Evolutionary conservation across 2,797 vertebrate species (phyloP), one percentile per base, ranked within the genome.

Genomic region (Enteromius fasciolatus): DNA sequence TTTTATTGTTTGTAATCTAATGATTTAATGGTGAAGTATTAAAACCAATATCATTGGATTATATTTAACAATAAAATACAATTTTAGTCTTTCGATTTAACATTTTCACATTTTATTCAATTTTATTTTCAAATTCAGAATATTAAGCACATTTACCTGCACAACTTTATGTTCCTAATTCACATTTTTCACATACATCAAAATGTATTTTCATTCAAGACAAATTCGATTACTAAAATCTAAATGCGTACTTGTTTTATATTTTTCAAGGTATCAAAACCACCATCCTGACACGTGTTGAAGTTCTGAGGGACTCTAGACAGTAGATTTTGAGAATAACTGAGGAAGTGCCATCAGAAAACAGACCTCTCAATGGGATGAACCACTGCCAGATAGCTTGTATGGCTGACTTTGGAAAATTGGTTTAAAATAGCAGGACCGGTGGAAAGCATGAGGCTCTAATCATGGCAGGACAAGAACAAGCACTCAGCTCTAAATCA

Each of bases 401-500:
- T 61, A 33, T 18, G 54, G 52, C 23, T 72, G 78, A 80, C 67
- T 59, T 72, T 61, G 67, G 28, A 11, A 46, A 70, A 79, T 79
- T 76, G 54, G 54, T 61, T 76, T 61, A 76, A 76, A 76, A 76
- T 76, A 44, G 73, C 52, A 75, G n/a, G 52, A 59, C 33, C 33
- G 8, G 3, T 63, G 25, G 57, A 76, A 59, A 76, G 57, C 41
- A 44, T 20, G 59, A 63, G 39, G 59, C 57, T 64, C 75, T 77
- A 76, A 76, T 76, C 73, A 77, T 77, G 39, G 75, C 39, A 77
- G 75, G 25, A 77, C 59, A 77, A 76, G 63, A 78, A 50, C 61
- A 52, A 67, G 76, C 76, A 78, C 61, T 78, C 44, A 67, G 76
- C 61, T 67, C 76, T 78, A 66, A 66, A 78, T 78, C 76, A 67